Evolutionary conservation across 2,113 vertebrate species (phyloP).

Genomic region (Pao palembangensis): DNA sequence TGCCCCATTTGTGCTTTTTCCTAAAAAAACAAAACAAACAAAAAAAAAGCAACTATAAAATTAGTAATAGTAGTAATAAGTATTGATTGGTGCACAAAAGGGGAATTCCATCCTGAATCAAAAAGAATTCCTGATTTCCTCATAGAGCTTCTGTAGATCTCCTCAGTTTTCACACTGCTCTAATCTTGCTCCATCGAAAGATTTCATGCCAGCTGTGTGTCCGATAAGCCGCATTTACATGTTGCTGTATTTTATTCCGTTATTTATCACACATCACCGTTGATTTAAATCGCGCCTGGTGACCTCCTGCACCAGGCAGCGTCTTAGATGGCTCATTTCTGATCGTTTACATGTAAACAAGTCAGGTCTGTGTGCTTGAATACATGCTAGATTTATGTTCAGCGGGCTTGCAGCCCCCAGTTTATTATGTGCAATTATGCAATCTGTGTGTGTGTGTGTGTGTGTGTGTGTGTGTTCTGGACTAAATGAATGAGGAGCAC

Average conservation of each 20-base stretch:
- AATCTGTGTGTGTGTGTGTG: constrained; percentile 23
- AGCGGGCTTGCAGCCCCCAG: constrained; percentile 19
- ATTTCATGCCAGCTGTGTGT: too few relatives aligned
- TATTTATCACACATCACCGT: background rate
- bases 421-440: constrained; percentile 36
- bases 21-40: background rate
- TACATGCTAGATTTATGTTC: constrained; percentile 32
- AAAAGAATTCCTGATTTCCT: too few relatives aligned
- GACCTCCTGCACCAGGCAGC: background rate
- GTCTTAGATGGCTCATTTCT: constrained; percentile 40
- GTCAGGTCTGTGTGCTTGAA: constrained; percentile 16
- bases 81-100: background rate
- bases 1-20: too few relatives aligned
- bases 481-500: background rate
- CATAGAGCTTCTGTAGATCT: too few relatives aligned
- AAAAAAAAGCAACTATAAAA: background rate
- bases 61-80: too few relatives aligned
- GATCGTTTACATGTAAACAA: constrained; percentile 42
- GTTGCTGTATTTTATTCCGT: too few relatives aligned
- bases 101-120: too few relatives aligned
- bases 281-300: background rate
- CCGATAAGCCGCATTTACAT: background rate
- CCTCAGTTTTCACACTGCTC: too few relatives aligned
- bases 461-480: constrained; percentile 12
- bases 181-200: too few relatives aligned